Conservation (phyloP, 2,797 vertebrate genomes). For the Hirundo rustica region DNA sequence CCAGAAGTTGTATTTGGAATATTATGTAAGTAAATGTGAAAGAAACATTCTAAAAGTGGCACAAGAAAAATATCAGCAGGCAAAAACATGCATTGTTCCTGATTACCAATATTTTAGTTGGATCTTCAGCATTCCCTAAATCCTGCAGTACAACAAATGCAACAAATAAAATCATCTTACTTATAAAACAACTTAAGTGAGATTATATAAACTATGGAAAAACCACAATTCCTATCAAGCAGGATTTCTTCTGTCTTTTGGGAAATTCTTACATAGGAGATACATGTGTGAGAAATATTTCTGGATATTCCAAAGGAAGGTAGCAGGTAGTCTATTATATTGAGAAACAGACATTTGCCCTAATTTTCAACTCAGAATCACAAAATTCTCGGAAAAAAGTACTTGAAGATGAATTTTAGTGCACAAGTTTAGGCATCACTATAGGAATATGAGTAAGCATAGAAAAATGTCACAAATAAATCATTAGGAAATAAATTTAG, state of each 20-base stretch:
- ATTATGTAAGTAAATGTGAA: background rate
- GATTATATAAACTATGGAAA: background rate
- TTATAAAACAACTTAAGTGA: background rate
- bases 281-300: background rate
- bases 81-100: background rate
- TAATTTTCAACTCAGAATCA: background rate
- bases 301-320: background rate
- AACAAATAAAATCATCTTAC: background rate
- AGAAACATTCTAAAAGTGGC: background rate
- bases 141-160: background rate
- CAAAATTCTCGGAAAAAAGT: background rate
- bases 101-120: background rate
- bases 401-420: background rate
- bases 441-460: background rate
- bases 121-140: background rate
- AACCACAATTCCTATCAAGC: background rate
- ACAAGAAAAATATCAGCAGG: background rate
- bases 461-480: slow-evolving; percentile 17
- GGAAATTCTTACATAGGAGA: background rate
- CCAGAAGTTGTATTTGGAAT: background rate
- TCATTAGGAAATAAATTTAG: background rate
- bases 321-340: background rate
- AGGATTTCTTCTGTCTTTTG: background rate
- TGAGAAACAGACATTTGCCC: background rate
- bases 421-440: background rate